These are phyloP conservation scores for Osmoderma eremita DNA, from an alignment of 2,888 invertebrate genomes.

Conservation along the genomic window DNA sequence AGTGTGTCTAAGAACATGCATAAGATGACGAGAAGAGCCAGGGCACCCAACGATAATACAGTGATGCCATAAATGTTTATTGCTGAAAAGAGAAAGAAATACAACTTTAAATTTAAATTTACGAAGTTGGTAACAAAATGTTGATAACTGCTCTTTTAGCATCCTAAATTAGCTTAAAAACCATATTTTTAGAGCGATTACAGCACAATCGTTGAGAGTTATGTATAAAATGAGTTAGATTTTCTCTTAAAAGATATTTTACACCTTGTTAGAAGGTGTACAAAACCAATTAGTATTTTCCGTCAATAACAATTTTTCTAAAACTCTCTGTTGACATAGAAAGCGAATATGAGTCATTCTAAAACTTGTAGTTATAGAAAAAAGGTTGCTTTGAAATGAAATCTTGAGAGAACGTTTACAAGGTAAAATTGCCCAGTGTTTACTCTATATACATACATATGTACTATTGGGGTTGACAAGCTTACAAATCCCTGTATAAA, in stretches of 20 bases:
- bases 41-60: slow-evolving; percentile 66
- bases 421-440: neutral
- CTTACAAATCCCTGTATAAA: too few relatives aligned
- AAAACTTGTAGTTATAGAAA: neutral
- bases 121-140: neutral
- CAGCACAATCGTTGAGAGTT: too few relatives aligned
- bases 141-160: too few relatives aligned
- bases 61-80: slow-evolving; percentile 69
- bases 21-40: slow-evolving; percentile 66
- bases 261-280: too few relatives aligned
- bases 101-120: neutral
- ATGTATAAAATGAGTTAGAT: too few relatives aligned
- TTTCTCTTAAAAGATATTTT: too few relatives aligned
- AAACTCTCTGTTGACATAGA: slow-evolving; percentile 7
- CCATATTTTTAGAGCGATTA: too few relatives aligned
- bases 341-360: slow-evolving; percentile 1
- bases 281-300: too few relatives aligned
- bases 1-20: slow-evolving; percentile 68
- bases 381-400: neutral
- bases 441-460: too few relatives aligned
- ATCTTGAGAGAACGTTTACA: slow-evolving; percentile 25
- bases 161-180: too few relatives aligned
- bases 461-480: too few relatives aligned
- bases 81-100: slow-evolving; percentile 64
- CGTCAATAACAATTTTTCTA: too few relatives aligned